Base-by-base conservation (phyloP, 2,113 vertebrate genomes). In the Poecile atricapillus region DNA sequence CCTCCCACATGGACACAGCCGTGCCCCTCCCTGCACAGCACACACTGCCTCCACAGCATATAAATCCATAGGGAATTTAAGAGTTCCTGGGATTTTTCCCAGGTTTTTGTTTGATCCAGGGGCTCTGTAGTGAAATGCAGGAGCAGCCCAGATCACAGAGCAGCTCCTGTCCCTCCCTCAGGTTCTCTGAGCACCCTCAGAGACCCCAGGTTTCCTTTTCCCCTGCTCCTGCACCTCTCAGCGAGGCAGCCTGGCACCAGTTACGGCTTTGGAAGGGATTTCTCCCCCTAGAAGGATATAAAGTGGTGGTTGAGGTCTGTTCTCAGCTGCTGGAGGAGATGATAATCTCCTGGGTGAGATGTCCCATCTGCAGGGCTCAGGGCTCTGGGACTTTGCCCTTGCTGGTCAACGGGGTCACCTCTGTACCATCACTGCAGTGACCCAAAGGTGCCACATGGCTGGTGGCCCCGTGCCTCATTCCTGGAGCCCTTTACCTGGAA, bases 121-220 rank as follows among this genome's bases (percentile, higher is more conserved):
- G 53, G 18, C 33, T 88, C 44, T n/a, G 7, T 7, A 23, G 77
- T 50, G 68, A 77, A 83, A 67, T 33, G 41, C 68, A 65, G 44
- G 71, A 92, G 58, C 67, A 86, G 58, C 53, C 43, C 89, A 60
- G 35, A 52, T 21, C 23, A 17, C 30, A 2, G 2, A 22, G 25
- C 31, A 56, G 22, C 63, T 94, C 46, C 14, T 74, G 23, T 83
- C 47, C 58, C 5, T 52, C 33, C 23, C 28, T 64, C 2, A 2
- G 22, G 3, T 50, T 2, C 71, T 49, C 31, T 27, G 37, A 71
- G 39, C 41, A 25, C 44, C 19, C 9, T 47, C 77, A 37, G 21
- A 0, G 0, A 4, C 5, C 30, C n/a, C 1, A 1, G 20, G 8
- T 58, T 49, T 53, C 43, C 28, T 59, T 88, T 15, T 7, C 10